Base-by-base conservation (phyloP, 30 jellyfish, hydroid and myxozoan genomes). In the Pelagia noctiluca region DNA sequence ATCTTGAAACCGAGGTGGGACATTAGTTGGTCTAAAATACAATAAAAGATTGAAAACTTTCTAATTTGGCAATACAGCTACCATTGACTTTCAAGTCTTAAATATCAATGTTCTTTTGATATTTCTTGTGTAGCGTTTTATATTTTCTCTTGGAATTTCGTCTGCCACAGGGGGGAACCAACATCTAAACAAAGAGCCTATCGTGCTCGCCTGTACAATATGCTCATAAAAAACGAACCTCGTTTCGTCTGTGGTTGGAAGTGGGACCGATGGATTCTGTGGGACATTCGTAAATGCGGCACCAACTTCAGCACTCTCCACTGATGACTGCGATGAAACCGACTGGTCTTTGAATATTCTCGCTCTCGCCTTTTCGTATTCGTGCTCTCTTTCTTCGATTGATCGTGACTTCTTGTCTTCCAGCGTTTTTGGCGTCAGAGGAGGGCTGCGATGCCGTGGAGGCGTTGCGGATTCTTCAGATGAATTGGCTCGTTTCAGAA, bases 341-440 rank as follows among this genome's bases (percentile, higher is more conserved):
- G 92, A 82, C 64, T 82, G 65, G 35, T 84, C 97, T 77, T 90
- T 82, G 62, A 90, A 90, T 38, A 90, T 90, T 50, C 97, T 90
- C 42, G 88, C 94, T 68, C 91, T 83, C 18, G 97, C 97, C 73
- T 83, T 83, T 52, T 64, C 84, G 64, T 90, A 90, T 19, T 90
- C 97, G 30, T 90, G 96, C 52, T 83, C 94, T 63, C 97, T 69
- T 37, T 90, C 97, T 64, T 90, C 97, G 11, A 90, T 90, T 0
- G 97, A 90, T 0, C 89, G 81, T 1, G 97, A 90, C 49, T 84
- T 84, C 83, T 90, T 90, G 62, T 90, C 97, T 83, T 90, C 96
- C 28, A 90, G 54, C 16, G 96, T 75, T 46, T 76, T 86, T 5
- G 86, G 84, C 16, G 96, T 74, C 38, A 82, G 21, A 23, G 72